Evolutionary conservation across 2,797 vertebrate species (phyloP), one percentile per base, ranked within the genome.

Genomic region (Meda fulgida): DNA sequence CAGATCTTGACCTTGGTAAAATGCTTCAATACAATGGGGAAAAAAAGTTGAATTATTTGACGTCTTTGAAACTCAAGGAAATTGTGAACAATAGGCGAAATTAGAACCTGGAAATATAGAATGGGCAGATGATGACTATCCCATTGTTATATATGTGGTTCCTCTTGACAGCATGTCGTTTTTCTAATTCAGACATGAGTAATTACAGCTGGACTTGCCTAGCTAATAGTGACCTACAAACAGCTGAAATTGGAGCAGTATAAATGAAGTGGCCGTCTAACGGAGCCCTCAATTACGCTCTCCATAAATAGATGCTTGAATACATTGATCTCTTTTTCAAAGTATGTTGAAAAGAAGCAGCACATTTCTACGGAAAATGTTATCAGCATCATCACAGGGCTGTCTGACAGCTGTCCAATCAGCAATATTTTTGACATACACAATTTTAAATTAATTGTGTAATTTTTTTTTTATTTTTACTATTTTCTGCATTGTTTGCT

Each of bases 191-290:
- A 83, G 86, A 88, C 84, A 70, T 89, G 87, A 90, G 82, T 92
- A 91, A 92, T 91, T 89, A 88, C 88, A 72, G 77, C 53, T 70
- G 87, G 85, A 87, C 86, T 84, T 48, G 80, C 85, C 84, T 78
- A 84, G 87, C 76, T 88, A 89, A 89, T 88, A 87, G 87, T 89
- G 89, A 89, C 89, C 89, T 84, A 88, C 89, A 88, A 91, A 91
- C 84, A 72, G 81, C 40, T 81, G 75, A 84, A 92, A 91, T 78
- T 86, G 87, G 84, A 88, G 87, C 86, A 82, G 87, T 86, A 84
- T 86, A 81, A 89, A 89, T 89, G 77, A 89, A 89, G 87, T 83
- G 85, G 85, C 81, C 66, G 80, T 88, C 86, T 88, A 86, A 88
- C 66, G 1, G 60, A 89, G 87, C 77, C 87, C 84, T 89, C 84